Evolutionary conservation across 2,888 invertebrate genomes (phyloP), one percentile per base, ranked within the genome.

Genomic region (Germaria angustata): DNA sequence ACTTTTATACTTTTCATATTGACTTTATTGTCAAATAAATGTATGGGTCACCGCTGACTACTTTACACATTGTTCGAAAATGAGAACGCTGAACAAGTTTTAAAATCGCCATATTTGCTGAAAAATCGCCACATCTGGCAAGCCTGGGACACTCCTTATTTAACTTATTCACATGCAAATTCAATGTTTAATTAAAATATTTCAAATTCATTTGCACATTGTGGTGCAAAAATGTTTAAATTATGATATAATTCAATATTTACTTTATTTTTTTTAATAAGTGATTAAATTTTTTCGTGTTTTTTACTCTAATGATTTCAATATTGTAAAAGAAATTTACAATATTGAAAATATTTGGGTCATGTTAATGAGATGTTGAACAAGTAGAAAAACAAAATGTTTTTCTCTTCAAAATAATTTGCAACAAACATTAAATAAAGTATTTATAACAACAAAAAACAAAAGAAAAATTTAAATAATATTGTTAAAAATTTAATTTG

Each of bases 291-390:
- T 68, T 36, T 34, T 66, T 17, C 44, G 15, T 55, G 17, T 20
- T 34, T 57, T 61, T 41, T 24, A 15, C 3, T 51, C 49, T 65
- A 28, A 28, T 9, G 6, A 32, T 44, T 44, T 17, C 46, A 39
- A 28, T 53, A 24, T 61, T 68, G 20, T 28, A 71, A 44, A 63
- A 53, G 53, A 53, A 53, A 32, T 53, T 32, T 53, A 17, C 15
- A 28, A 53, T 32, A 9, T 28, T 53, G 22, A 13, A 59, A 72
- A 65, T 66, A 79, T 80, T 61, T 80, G 51, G 80, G 73, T 66
- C 61, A 68, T 51, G 59, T 61, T 49, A 73, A 73, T 73, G 51
- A 68, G 59, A 41, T 55, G 61, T 61, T 77, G 17, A 9, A 49
- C n/a, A 68, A 59, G 20, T 22, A n/a, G 11, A 32, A 32, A 34